phyloP scores from a whole-genome alignment of 2,888 invertebrate genomes.

The Syrista parreyssii region DNA sequence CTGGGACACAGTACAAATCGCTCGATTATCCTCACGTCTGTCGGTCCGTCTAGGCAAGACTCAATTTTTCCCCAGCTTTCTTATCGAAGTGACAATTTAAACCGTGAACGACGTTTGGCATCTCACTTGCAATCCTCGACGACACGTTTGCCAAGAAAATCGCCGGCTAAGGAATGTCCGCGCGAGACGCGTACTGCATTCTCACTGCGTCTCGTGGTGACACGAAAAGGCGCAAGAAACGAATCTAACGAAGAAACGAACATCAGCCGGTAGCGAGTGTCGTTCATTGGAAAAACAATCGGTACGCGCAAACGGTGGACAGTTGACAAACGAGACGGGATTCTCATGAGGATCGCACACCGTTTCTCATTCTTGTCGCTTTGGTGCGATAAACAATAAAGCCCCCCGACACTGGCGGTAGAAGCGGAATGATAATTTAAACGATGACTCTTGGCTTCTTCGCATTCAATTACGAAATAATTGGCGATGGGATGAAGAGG shows the following conservation, averaged over 20 bases:
- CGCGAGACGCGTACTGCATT: not conserved
- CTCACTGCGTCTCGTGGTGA: not conserved
- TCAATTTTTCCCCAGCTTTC: not conserved
- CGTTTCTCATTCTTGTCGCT: constrained; percentile 26
- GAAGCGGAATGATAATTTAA: constrained; percentile 61
- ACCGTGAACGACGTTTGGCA: not conserved
- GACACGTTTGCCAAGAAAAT: not conserved
- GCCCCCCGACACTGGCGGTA: constrained; percentile 24
- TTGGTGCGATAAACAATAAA: constrained; percentile 43
- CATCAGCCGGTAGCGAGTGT: not conserved
- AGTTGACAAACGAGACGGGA: constrained; percentile 42
- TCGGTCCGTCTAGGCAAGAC: not conserved
- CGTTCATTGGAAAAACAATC: constrained; percentile 29
- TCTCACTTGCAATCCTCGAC: not conserved
- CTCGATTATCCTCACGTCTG: not conserved
- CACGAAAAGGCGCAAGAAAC: not conserved
- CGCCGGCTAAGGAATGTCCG: not conserved
- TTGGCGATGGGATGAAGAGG: constrained; percentile 44
- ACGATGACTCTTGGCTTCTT: constrained; percentile 62
- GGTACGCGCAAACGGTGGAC: constrained; percentile 32
- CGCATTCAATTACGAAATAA: constrained; percentile 64
- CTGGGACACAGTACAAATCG: not conserved
- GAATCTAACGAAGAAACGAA: not conserved
- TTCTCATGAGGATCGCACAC: constrained; percentile 9
- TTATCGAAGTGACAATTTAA: not conserved